Base-by-base conservation (phyloP, 2,888 invertebrate genomes). In the Sarcophaga subvicina region DNA sequence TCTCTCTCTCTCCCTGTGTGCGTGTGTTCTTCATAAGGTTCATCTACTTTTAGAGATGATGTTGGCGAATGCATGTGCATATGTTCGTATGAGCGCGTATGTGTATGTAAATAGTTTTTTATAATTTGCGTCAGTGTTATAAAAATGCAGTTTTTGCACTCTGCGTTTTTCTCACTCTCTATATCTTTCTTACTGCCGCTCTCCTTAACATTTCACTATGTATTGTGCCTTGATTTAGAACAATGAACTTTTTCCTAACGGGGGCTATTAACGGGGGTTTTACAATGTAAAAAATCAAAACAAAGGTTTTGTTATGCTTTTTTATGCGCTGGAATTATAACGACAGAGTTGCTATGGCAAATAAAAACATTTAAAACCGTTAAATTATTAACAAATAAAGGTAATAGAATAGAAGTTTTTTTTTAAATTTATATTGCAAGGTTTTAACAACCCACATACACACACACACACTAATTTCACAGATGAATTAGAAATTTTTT, bases 151-250 rank as follows among this genome's bases (percentile, higher is more conserved):
- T 62, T 62, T 62, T 62, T 54, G 17, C 17, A 14, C n/a, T 22
- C 22, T 22, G 22, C 22, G 22, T 22, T 1, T 22, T 1, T 22
- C 22, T 22, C 22, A 1, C 22, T 62, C 22, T n/a, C 62, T 62
- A 3, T 62, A 11, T 62, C 62, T 54, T 17, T 54, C 17, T 54
- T 54, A 17, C 54, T 14, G 54, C 17, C 14, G 14, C 54, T 17
- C 54, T 72, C 25, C 64, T 83, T 72, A 77, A 72, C 47, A 71
- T 80, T 14, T 54, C 17, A 37, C 54, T 54, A n/a, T 59, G 66
- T 45, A 62, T 20, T 20, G 71, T 82, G 79, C 84, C 87, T 84
- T 87, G 87, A 87, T 87, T 84, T 84, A 87, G 84, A 87, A 87
- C 87, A 87, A 84, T 87, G 87, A 87, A 87, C 87, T 87, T 84